phyloP scores from a whole-genome alignment of 2,113 vertebrate genomes.

The Grallaria varia region DNA sequence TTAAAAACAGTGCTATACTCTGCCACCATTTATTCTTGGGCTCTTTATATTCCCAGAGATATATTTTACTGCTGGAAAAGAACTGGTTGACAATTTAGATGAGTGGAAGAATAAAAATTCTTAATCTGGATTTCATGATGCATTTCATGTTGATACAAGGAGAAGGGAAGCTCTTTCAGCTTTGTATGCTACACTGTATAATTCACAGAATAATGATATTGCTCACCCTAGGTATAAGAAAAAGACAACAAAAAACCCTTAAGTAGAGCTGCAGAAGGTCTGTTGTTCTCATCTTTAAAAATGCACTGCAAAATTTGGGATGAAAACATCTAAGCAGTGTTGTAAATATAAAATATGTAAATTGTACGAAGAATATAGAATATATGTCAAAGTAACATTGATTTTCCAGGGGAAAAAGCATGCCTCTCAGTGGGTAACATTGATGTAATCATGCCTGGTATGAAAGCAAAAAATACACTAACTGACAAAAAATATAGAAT shows the following conservation, averaged over 20 bases:
- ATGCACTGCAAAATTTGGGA: background rate
- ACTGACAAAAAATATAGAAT: background rate
- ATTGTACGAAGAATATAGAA: background rate
- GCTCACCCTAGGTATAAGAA: background rate
- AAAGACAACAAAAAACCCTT: background rate
- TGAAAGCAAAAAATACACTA: background rate
- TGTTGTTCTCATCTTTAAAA: background rate
- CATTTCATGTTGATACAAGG: background rate
- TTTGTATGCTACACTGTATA: background rate
- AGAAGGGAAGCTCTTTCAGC: background rate
- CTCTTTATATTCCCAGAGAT: background rate
- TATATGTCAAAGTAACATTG: background rate
- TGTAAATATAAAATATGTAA: background rate
- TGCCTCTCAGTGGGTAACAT: rapidly evolving
- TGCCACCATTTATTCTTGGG: background rate
- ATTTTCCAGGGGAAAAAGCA: background rate
- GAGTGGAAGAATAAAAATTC: background rate
- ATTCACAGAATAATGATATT: background rate
- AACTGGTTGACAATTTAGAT: background rate
- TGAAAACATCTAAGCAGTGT: background rate
- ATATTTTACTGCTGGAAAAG: background rate
- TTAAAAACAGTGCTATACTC: background rate
- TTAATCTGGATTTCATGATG: background rate
- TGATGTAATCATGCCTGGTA: background rate
- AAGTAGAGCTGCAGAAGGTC: background rate